Evolutionary conservation across 2,797 vertebrate species (phyloP), one percentile per base, ranked within the genome.

Genomic region (Anas bahamensis): DNA sequence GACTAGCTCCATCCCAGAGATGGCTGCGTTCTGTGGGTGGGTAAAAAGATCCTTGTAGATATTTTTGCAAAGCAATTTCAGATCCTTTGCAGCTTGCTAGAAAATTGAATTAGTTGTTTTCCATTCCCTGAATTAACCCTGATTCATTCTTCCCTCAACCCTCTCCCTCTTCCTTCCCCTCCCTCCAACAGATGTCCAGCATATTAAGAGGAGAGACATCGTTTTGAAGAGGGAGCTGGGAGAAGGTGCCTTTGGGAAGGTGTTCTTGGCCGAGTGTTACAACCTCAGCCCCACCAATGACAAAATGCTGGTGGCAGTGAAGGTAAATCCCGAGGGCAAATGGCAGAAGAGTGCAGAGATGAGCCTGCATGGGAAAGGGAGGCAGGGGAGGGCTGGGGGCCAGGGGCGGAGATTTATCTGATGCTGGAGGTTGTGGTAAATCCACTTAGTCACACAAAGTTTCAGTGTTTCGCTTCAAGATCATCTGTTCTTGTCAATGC

Each of bases 301-400:
- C 98, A 99, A 99, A 98, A 99, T 99, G 98, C 98, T 99, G 80
- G 99, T 99, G 95, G 99, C 99, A 70, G 99, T 99, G 96, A 99
- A 99, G 99, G 99, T 99, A 98, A 98, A 89, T 60, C 63, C 66
- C 55, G 22, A 84, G 74, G 92, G 71, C 1, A 0, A 7, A 31
- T 12, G 73, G 61, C 83, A 86, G 57, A 55, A 55, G 70, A 71
- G 39, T 11, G 60, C 37, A 61, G 64, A 78, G 74, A n/a, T 72
- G 69, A 89, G 86, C 66, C 78, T 78, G 68, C 4, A 7, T 95
- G 66, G 86, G 90, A 68, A 65, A 63, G 83, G 66, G 48, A 91
- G 87, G 64, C 37, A 16, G 39, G 77, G 63, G 81, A 85, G 88
- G 72, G 76, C 74, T 70, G 63, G 39, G 57, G 70, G 53, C 72